Percentiles rank a stretch among this genome's conserved stretches.
These are phyloP conservation scores for Agrotis puta DNA, from an alignment of 2,888 invertebrate species.

Conservation along the genomic window DNA sequence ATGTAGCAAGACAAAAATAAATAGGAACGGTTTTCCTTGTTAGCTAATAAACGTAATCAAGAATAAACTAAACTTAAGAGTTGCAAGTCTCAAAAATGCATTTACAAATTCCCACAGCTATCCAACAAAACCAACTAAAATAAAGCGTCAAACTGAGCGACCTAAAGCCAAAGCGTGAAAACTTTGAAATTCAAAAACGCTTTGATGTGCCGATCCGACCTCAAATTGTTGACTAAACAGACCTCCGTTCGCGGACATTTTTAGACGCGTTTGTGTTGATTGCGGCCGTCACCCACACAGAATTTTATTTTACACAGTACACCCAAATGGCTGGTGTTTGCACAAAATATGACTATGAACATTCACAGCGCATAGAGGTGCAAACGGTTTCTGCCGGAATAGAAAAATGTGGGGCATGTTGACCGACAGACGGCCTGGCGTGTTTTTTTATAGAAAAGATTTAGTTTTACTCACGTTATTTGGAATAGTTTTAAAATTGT, in stretches of 20 bases:
- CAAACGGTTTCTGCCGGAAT: constrained; percentile 27
- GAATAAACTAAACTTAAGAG: neutral
- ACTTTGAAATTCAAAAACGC: constrained; percentile 76
- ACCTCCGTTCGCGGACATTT: constrained; percentile 60
- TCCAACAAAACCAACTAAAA: constrained; percentile 65
- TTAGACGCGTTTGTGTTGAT: constrained; percentile 62
- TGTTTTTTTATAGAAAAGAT: constrained; percentile 26
- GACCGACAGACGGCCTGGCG: constrained; percentile 20
- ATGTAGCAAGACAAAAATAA: neutral
- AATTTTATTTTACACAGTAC: constrained; percentile 50
- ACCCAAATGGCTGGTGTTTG: constrained; percentile 53
- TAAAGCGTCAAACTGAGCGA: constrained; percentile 55
- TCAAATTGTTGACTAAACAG: constrained; percentile 76
- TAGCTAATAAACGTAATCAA: neutral
- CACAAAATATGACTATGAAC: constrained; percentile 50
- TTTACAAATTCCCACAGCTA: constrained; percentile 54
- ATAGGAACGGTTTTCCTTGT: neutral
- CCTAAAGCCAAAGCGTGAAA: constrained; percentile 65
- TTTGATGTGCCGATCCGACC: constrained; percentile 73
- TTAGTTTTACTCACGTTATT: neutral
- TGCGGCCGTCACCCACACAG: constrained; percentile 38
- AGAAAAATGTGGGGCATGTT: constrained; percentile 48
- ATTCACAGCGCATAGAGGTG: constrained; percentile 17
- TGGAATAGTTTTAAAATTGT: neutral
- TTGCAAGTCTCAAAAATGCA: constrained; percentile 28